Base-by-base conservation (phyloP, 2,797 vertebrate species). In the Syndactyla subalaris region DNA sequence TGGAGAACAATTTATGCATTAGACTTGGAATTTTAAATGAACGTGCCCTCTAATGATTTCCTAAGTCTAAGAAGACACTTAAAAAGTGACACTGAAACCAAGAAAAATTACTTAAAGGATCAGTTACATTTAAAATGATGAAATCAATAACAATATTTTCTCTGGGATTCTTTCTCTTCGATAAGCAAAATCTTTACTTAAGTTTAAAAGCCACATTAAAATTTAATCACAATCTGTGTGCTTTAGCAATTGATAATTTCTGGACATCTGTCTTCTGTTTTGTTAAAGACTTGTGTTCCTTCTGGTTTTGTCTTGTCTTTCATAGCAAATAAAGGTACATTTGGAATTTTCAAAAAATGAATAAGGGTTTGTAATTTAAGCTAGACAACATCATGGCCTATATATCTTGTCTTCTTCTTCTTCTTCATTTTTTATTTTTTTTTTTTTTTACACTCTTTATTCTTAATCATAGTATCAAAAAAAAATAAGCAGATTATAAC, bases 111-210 rank as follows among this genome's bases (percentile, higher is more conserved):
- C 98, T 99, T 98, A 99, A 99, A 98, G 97, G 98, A 99, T 99
- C 98, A 88, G 98, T 99, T 99, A 99, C 99, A 97, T 98, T 98
- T 98, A 98, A 99, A 99, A 98, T 96, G 97, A 98, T 98, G 94
- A 97, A 99, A 99, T 99, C 99, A 99, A 99, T 99, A 99, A 98
- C 98, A 99, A 99, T 99, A 99, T 99, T 99, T 99, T 99, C 98
- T 98, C 97, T 98, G 96, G 97, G 97, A 98, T 97, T 98, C 98
- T 98, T 98, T 98, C 96, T 97, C 97, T 98, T 97, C 97, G 97
- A 99, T 98, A 98, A 98, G 98, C 97, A 98, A 98, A 98, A 98
- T 98, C 98, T 98, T 98, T 97, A 97, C 98, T 98, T 99, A 97
- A 97, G 95, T 97, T 48, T 97, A 99, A 99, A 98, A 98, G 98